A percentile compares a stretch with the other conserved stretches of the same genome.
Evolutionary conservation across 2,113 vertebrate genomes (phyloP).

Genomic region (Lophotis ruficrista): DNA sequence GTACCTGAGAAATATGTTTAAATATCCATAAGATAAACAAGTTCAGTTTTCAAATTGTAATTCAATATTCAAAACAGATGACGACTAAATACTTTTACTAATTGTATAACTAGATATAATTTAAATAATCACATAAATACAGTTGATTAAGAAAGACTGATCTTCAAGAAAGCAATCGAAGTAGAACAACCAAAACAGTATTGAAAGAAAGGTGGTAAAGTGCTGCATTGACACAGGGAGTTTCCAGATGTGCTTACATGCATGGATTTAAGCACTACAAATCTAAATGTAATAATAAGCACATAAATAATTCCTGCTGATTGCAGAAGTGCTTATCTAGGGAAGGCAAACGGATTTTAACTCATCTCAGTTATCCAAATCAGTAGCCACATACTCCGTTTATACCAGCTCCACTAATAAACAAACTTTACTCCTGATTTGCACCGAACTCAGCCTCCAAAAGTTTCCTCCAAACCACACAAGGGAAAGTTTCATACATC

Average conservation of each 20-base stretch:
- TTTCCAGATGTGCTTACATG: slow-evolving; percentile 2
- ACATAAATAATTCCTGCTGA: slow-evolving; percentile 33
- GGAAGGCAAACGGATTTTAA: neutral
- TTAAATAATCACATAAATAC: slow-evolving; percentile 68
- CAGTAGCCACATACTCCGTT: neutral
- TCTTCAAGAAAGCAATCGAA: slow-evolving; percentile 57
- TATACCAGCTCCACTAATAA: neutral
- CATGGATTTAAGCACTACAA: neutral
- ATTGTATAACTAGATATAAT: slow-evolving; percentile 57
- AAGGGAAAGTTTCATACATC: neutral
- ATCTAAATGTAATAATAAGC: slow-evolving; percentile 8
- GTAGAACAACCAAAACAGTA: slow-evolving; percentile 1
- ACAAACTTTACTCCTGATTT: neutral
- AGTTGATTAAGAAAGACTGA: slow-evolving; percentile 62
- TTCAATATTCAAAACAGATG: slow-evolving; percentile 41
- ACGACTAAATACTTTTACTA: slow-evolving; percentile 63
- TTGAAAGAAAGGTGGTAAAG: neutral
- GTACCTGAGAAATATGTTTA: neutral
- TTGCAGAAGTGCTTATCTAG: slow-evolving; percentile 14
- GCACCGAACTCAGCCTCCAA: neutral
- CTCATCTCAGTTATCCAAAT: neutral
- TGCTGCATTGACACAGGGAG: neutral
- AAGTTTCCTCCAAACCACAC: neutral
- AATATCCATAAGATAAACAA: slow-evolving; percentile 6
- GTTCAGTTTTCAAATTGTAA: slow-evolving; percentile 19